A percentile compares a stretch with the other conserved stretches of the same genome.
Evolutionary conservation across 2,113 vertebrate genomes (phyloP).

Genomic region (Emydocephalus ijimae): DNA sequence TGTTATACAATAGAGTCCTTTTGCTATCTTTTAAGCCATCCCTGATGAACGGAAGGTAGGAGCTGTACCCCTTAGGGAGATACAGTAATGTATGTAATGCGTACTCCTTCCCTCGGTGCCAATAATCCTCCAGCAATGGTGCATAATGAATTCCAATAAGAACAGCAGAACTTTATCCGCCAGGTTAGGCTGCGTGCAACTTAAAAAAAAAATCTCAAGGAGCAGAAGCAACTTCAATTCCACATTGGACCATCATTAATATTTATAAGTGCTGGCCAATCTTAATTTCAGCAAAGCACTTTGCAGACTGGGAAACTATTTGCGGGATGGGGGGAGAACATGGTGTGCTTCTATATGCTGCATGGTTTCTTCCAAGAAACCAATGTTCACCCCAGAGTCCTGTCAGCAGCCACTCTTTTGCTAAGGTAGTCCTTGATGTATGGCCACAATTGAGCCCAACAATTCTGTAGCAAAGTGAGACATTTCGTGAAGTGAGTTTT

Average conservation of each 20-base stretch:
- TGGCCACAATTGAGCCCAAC: too few species aligned
- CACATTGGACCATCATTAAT: not conserved
- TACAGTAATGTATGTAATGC: slow-evolving; percentile 18
- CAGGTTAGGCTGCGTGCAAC: not conserved
- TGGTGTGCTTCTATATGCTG: not conserved
- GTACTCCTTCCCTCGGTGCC: slow-evolving; percentile 2
- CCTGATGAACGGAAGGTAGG: slow-evolving; percentile 26
- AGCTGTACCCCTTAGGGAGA: slow-evolving; percentile 21
- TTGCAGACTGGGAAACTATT: not conserved
- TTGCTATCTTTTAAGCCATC: slow-evolving; percentile 22
- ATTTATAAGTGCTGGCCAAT: not conserved
- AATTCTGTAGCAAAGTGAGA: too few species aligned
- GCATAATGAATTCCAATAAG: slow-evolving; percentile 32
- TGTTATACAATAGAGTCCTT: not conserved
- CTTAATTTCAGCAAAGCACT: not conserved
- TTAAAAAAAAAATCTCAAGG: not conserved
- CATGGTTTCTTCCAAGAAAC: not conserved
- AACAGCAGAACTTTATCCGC: not conserved
- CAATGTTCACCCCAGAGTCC: not conserved
- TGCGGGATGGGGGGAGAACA: not conserved
- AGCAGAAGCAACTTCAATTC: not conserved
- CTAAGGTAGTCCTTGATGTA: not conserved
- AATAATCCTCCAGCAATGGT: slow-evolving; percentile 14
- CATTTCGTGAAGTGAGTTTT: too few species aligned
- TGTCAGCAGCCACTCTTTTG: not conserved